These are phyloP conservation scores for Drosophila guanche DNA, from an alignment of 1,140 invertebrate species.

Conservation along the genomic window DNA sequence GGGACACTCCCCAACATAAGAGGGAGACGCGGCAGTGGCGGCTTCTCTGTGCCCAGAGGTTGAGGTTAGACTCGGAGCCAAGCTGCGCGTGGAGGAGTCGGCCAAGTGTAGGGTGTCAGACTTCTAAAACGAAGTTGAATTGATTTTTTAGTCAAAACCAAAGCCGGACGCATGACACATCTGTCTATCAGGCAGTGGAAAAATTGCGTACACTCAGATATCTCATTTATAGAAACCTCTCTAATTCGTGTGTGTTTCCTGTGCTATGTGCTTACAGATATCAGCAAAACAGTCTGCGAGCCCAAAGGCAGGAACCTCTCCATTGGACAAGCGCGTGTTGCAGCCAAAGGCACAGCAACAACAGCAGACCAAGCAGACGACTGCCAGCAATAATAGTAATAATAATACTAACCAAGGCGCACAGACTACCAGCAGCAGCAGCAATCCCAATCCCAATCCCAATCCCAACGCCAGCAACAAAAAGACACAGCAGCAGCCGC, in stretches of 20 bases:
- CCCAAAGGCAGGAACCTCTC: conserved; percentile 73
- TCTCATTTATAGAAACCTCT: not conserved
- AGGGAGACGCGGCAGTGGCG: too few species aligned
- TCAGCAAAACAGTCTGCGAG: conserved; percentile 79
- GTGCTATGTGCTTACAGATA: conserved; percentile 65
- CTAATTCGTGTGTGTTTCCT: conserved; percentile 14
- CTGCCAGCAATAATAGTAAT: conserved; percentile 57
- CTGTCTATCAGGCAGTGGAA: too few species aligned
- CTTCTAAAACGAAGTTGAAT: conserved; percentile 47
- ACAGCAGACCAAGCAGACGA: conserved; percentile 49
- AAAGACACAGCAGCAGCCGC: conserved; percentile 58
- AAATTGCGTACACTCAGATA: conserved; percentile 1
- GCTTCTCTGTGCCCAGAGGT: conserved; percentile 4
- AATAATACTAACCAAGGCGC: conserved; percentile 28
- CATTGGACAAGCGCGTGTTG: conserved; percentile 84
- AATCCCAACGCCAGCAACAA: conserved; percentile 57
- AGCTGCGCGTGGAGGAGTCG: conserved; percentile 29
- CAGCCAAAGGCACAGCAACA: conserved; percentile 83
- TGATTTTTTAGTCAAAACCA: conserved; percentile 54
- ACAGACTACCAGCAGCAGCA: conserved; percentile 45
- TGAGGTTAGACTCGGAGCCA: conserved; percentile 34
- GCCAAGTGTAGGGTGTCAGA: conserved; percentile 11
- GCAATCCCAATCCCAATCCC: conserved; percentile 36
- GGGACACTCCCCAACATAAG: conserved; percentile 60
- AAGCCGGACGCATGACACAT: too few species aligned